Evolutionary conservation across 1,140 invertebrate species (phyloP), one percentile per base, ranked within the genome.

Genomic region (Zaprionus capensis): DNA sequence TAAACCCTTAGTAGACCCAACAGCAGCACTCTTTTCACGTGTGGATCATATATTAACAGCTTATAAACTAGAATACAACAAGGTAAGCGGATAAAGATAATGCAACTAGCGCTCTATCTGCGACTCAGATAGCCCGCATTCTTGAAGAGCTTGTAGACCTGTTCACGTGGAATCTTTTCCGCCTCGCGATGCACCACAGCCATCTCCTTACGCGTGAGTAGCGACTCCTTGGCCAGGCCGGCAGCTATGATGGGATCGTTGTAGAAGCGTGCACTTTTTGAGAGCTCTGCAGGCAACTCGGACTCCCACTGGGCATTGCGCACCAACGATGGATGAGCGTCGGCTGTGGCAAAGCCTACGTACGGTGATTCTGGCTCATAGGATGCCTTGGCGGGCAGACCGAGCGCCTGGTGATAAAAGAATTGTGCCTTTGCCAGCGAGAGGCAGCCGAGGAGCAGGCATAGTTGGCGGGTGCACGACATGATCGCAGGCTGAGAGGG

Each of bases 101-200:
- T 15, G 12, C 1, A n/a, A 44, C 2, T n/a, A 3, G 9, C 14
- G n/a, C 17, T 75, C 56, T 91, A 92, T 90, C 86, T 69, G 59
- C 92, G 79, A 38, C 91, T 93, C 26, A 93, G 84, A 7, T 95
- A 94, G 49, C 96, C 96, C 41, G 96, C 96, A 76, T 94, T 95
- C 78, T 95, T 95, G 14, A 97, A 94, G 62, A 97, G 94, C 71
- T 95, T 94, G 75, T 95, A 96, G 63, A 97, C 96, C 82, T 95
- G 95, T 73, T 95, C 94, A 22, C 96, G 93, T 1, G 96, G 95
- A 76, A 97, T 97, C 91, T 96, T 95, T 71, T 97, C 96, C 0
- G 96, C 95, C 83, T 97, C 96, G 5, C 96, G 94, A 82, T 97
- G 94, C 34, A 95, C 94, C 3, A 97, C 96, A 57, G 95, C 95